phyloP scores from a whole-genome alignment of 2,797 vertebrate species.

The Syngnathus acus region DNA sequence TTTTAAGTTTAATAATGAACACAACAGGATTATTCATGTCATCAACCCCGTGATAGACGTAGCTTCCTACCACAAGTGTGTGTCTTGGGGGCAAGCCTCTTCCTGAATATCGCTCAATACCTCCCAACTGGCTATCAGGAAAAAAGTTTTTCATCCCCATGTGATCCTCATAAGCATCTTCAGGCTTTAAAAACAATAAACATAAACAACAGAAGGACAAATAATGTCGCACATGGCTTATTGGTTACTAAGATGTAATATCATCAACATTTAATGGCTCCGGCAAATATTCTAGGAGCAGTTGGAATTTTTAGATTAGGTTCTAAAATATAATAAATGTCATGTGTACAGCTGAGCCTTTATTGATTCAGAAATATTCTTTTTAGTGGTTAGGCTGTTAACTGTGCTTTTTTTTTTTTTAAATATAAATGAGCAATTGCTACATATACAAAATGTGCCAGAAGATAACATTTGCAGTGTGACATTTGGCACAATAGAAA shows the following conservation, averaged over 20 bases:
- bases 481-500: background rate
- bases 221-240: background rate
- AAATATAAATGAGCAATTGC: background rate
- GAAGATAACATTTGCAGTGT: background rate
- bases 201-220: background rate
- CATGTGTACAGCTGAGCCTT: background rate
- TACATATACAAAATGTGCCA: background rate
- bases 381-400: background rate
- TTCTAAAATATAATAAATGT: constrained; percentile 1
- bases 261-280: background rate
- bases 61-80: background rate
- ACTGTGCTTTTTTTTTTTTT: background rate
- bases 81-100: background rate
- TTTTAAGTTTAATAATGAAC: background rate
- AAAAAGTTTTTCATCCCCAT: background rate
- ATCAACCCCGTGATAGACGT: background rate
- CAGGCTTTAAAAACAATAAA: background rate
- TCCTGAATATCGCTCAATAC: background rate
- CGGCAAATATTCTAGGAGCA: background rate
- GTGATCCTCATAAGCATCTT: background rate
- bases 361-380: background rate
- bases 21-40: background rate
- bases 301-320: background rate
- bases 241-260: background rate
- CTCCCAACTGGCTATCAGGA: background rate